Evolutionary conservation across 2,797 vertebrate genomes (phyloP), one percentile per base, ranked within the genome.

Genomic region (Falco biarmicus): DNA sequence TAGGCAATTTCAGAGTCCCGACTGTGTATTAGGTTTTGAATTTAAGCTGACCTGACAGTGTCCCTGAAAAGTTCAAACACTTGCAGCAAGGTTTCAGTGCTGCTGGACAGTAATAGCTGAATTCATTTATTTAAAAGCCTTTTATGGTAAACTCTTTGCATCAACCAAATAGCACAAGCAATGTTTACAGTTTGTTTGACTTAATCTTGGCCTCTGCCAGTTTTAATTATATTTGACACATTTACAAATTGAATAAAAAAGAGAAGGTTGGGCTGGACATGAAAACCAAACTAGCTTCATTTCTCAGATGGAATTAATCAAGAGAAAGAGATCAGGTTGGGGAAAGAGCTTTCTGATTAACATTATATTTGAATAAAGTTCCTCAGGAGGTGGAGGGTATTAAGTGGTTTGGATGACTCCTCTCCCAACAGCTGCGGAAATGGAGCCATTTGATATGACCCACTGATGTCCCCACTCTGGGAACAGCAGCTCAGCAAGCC

Each of bases 41-140:
- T 96, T 45, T 76, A 93, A 95, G 71, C 21, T 87, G 86, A 89
- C 60, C 70, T 95, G 89, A 84, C 84, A 75, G 53, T n/a, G 76
- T 90, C 81, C 71, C 77, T 66, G 80, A 28, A 74, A 88, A 91
- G 78, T 84, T 92, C 69, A 50, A 84, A 59, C 29, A 61, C 50
- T 81, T 48, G 45, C 50, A 77, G 48, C 78, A 87, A 89, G 57
- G 48, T 84, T 94, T 89, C 61, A 47, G 59, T 70, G 57, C 37
- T 83, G 54, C 84, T 78, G 56, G 43, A 39, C 26, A 68, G 29
- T 80, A 84, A 90, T 18, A 92, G 56, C 56, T 60, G 53, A 66
- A 70, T 68, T 96, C 69, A 97, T 97, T 95, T 94, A 39, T 93
- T 93, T 96, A 94, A 94, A 93, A 96, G 88, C 79, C 39, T 93